phyloP scores from a whole-genome alignment of 2,113 vertebrate genomes.

The Rhineura floridana region DNA sequence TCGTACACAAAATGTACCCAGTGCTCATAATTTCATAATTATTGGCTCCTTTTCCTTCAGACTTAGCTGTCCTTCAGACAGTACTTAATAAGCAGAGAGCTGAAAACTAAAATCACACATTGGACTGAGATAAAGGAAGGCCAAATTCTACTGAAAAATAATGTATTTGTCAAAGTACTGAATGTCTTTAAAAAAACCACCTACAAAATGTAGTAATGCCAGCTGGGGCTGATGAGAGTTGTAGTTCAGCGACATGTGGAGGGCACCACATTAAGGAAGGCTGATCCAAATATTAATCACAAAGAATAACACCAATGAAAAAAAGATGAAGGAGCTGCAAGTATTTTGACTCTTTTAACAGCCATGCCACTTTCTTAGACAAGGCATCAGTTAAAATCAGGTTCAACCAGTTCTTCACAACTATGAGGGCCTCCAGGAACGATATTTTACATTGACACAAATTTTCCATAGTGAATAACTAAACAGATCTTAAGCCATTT shows the following conservation, averaged over 20 bases:
- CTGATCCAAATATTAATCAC: background rate
- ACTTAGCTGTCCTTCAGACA: background rate
- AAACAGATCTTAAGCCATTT: background rate
- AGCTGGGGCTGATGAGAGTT: too few species aligned
- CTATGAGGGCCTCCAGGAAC: slow-evolving; percentile 29
- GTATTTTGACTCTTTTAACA: background rate
- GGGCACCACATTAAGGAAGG: too few species aligned
- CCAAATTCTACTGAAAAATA: background rate
- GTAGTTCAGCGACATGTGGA: too few species aligned
- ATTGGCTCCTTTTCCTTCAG: background rate
- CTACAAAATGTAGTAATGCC: background rate
- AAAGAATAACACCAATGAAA: slow-evolving; percentile 9
- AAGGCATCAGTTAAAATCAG: slow-evolving; percentile 29
- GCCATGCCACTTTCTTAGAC: slow-evolving; percentile 23
- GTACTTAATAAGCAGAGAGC: background rate
- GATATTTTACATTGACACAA: slow-evolving; percentile 43
- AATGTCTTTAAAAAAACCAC: background rate
- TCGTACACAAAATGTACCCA: background rate
- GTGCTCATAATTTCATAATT: background rate
- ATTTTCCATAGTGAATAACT: slow-evolving; percentile 37
- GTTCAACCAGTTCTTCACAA: slow-evolving; percentile 34
- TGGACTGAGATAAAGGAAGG: background rate
- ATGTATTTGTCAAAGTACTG: background rate
- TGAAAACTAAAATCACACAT: background rate
- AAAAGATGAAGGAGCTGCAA: background rate